Evolutionary conservation across 2,113 vertebrate genomes (phyloP).

Genomic region (Artemisiospiza belli): DNA sequence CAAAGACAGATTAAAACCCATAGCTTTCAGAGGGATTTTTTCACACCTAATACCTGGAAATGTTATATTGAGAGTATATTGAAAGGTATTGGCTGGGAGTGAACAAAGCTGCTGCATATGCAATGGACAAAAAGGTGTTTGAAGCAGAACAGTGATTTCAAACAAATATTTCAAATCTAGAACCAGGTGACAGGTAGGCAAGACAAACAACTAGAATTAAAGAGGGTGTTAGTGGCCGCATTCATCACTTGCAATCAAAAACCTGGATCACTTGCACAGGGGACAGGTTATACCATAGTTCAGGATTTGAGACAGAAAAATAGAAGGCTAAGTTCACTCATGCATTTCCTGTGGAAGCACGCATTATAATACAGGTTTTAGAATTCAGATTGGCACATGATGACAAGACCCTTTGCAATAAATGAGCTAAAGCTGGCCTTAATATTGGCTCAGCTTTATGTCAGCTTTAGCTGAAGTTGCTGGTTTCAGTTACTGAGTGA

Average conservation of each 20-base stretch:
- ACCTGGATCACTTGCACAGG: rapidly evolving
- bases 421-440: not conserved
- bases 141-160: not conserved
- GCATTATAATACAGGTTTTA: not conserved
- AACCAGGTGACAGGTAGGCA: not conserved
- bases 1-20: not conserved
- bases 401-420: not conserved
- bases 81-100: not conserved
- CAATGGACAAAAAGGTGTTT: not conserved
- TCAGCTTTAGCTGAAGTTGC: not conserved
- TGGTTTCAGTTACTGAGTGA: not conserved
- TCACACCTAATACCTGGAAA: not conserved
- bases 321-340: not conserved
- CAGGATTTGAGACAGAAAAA: not conserved
- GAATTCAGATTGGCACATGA: not conserved
- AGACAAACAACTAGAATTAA: not conserved
- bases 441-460: not conserved
- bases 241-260: not conserved
- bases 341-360: not conserved
- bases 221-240: not conserved
- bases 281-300: not conserved
- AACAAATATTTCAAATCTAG: not conserved
- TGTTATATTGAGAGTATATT: not conserved
- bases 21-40: not conserved
- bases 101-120: not conserved